Conservation (phyloP, 2,113 vertebrate genomes). For the Ia io region DNA sequence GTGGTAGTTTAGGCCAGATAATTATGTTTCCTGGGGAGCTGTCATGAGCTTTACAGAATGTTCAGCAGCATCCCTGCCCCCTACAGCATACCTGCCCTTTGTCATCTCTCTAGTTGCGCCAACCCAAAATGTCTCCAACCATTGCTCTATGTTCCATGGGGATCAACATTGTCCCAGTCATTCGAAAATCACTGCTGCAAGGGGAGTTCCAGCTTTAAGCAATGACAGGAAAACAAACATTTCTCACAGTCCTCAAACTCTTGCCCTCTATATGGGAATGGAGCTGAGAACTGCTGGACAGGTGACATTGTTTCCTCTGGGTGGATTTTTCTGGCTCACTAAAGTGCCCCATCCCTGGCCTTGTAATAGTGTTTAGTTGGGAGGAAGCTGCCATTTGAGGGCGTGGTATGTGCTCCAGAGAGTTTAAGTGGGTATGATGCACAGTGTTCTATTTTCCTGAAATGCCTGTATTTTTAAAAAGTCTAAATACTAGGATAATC, state of each 20-base stretch:
- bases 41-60: background rate
- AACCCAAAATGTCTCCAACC: background rate
- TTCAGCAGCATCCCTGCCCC: background rate
- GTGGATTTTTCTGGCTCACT: background rate
- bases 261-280: background rate
- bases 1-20: too few species aligned
- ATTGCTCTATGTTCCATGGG: background rate
- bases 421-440: background rate
- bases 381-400: background rate
- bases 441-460: constrained; percentile 36
- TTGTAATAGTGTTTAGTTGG: background rate
- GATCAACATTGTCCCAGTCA: background rate
- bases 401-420: background rate
- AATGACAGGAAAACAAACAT: background rate
- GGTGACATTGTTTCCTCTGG: background rate
- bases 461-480: constrained; percentile 45
- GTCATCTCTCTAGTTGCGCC: background rate
- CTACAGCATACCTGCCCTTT: fast-evolving
- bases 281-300: background rate
- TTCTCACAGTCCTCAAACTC: background rate
- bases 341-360: background rate
- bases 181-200: background rate
- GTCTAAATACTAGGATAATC: constrained; percentile 61
- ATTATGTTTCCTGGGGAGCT: background rate
- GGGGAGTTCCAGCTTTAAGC: background rate